Evolutionary conservation across 2,888 invertebrate genomes (phyloP).

Genomic region (Mallateleia sp.): DNA sequence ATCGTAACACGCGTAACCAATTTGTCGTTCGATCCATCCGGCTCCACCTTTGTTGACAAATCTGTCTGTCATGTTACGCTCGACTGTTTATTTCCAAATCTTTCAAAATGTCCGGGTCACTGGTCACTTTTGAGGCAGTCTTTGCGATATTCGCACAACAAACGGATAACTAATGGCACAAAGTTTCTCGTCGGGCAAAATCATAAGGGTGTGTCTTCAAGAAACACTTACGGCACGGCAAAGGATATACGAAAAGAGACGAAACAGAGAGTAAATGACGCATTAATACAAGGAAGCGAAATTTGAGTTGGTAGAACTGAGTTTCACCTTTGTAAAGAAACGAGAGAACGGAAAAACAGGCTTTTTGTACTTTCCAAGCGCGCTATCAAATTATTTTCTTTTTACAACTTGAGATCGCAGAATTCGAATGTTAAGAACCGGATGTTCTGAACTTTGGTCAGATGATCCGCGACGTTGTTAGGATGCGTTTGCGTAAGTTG

Average conservation of each 20-base stretch:
- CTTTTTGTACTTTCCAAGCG: conserved; percentile 22
- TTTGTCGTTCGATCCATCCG: background rate
- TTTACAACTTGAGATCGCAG: conserved; percentile 1
- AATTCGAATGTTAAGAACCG: conserved; percentile 6
- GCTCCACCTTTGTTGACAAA: too few relatives aligned
- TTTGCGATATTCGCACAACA: background rate
- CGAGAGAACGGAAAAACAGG: background rate
- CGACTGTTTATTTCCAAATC: background rate
- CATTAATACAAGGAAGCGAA: conserved; percentile 45
- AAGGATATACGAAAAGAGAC: conserved; percentile 14
- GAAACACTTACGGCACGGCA: conserved; percentile 30
- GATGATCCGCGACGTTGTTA: background rate
- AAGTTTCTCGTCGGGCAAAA: conserved; percentile 13
- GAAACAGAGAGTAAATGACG: conserved; percentile 33
- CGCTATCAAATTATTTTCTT: conserved; percentile 28
- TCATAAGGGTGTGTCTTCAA: conserved; percentile 34
- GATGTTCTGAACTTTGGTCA: too few relatives aligned
- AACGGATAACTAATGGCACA: conserved; percentile 26
- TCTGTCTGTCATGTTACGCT: too few relatives aligned
- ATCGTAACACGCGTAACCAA: conserved; percentile 43
- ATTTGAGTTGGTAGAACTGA: conserved; percentile 35
- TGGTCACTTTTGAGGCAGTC: conserved; percentile 7
- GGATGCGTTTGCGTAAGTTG: conserved; percentile 8
- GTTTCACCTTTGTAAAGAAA: conserved; percentile 39
- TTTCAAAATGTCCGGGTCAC: conserved; percentile 22